A percentile compares a stretch with the other conserved stretches of the same genome.
Evolutionary conservation across 2,888 invertebrate genomes (phyloP).

Genomic region (Stenoptilia bipunctidactyla): DNA sequence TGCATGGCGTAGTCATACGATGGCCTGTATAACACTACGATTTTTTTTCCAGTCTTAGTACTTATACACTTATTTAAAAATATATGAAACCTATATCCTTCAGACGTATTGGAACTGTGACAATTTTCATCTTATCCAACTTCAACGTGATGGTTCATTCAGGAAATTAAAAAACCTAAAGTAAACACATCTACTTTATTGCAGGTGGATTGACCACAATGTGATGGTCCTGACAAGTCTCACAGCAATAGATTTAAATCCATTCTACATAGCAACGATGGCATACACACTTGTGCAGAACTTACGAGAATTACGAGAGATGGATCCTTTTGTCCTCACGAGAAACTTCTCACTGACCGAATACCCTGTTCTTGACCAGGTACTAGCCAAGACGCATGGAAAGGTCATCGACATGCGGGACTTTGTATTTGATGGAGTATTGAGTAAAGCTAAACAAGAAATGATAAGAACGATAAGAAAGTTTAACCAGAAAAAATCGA

Average conservation of each 20-base stretch:
- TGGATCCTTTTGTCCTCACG: neutral
- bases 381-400: slow-evolving; percentile 28
- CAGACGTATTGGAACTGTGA: too few species aligned
- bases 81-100: too few species aligned
- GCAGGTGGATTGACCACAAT: slow-evolving; percentile 42
- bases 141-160: too few species aligned
- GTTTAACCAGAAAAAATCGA: neutral
- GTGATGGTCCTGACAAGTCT: slow-evolving; percentile 22
- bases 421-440: slow-evolving; percentile 21
- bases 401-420: slow-evolving; percentile 39
- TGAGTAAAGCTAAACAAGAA: slow-evolving; percentile 22
- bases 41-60: too few species aligned
- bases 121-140: too few species aligned
- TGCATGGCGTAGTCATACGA: too few species aligned
- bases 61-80: too few species aligned
- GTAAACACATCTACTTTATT: slow-evolving; percentile 3
- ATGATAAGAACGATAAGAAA: slow-evolving; percentile 17
- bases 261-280: slow-evolving; percentile 31
- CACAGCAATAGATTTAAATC: slow-evolving; percentile 18
- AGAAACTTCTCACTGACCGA: neutral
- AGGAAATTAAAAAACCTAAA: too few species aligned
- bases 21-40: too few species aligned
- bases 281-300: slow-evolving; percentile 26
- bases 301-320: slow-evolving; percentile 16
- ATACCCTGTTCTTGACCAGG: neutral